A percentile compares a stretch with the other conserved stretches of the same genome.
Conservation (phyloP, 2,113 vertebrate genomes). For the Spheniscus mendiculus region DNA sequence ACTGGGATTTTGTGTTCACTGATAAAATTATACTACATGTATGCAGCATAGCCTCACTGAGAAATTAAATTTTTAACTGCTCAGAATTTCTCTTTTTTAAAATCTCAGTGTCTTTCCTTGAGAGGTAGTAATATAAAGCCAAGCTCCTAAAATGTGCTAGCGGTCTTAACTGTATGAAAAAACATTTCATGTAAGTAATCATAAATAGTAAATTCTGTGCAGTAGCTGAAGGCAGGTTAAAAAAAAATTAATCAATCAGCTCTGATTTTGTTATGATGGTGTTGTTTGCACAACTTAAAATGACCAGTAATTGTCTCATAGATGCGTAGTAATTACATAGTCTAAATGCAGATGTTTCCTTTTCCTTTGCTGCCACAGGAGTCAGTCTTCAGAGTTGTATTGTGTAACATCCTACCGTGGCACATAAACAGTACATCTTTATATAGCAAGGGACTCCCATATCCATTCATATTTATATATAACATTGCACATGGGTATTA, state of each 20-base stretch:
- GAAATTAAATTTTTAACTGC: neutral
- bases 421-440: slow-evolving; percentile 12
- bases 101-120: neutral
- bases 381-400: neutral
- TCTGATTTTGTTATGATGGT: neutral
- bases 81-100: neutral
- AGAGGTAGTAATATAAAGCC: neutral
- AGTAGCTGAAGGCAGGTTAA: neutral
- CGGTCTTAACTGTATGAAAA: neutral
- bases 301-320: slow-evolving; percentile 40
- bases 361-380: slow-evolving; percentile 47
- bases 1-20: neutral
- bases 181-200: neutral
- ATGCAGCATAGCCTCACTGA: neutral
- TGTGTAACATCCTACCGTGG: slow-evolving; percentile 54
- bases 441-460: slow-evolving; percentile 41
- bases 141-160: neutral
- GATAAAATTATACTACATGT: neutral
- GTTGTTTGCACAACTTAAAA: neutral
- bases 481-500: neutral
- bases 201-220: neutral
- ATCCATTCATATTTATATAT: neutral
- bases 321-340: neutral
- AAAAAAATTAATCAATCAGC: neutral
- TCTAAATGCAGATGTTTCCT: slow-evolving; percentile 68